Percentiles rank a stretch among this genome's conserved stretches.
Evolutionary conservation across 2,888 invertebrate species (phyloP).

Genomic region (Euzetes globulus): DNA sequence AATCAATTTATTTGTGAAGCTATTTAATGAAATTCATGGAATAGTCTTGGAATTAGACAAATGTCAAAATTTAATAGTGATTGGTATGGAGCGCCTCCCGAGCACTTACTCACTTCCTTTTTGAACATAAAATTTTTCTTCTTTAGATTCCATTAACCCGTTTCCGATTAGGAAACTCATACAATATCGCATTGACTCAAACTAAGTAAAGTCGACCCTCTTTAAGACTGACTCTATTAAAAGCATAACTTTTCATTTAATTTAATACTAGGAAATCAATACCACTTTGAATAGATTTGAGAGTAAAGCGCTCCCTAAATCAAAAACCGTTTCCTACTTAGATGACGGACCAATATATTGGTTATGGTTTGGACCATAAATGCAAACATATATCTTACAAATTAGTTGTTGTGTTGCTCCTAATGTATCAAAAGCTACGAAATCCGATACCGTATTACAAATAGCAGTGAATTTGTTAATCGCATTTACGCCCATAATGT

Average conservation of each 20-base stretch:
- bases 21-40: neutral
- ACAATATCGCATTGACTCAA: neutral
- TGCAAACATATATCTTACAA: constrained; percentile 7
- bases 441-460: neutral
- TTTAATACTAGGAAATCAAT: constrained; percentile 5
- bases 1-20: no score
- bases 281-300: neutral
- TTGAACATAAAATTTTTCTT: constrained; percentile 6
- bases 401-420: neutral
- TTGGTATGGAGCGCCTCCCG: neutral
- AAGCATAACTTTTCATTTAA: constrained; percentile 28
- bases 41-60: neutral
- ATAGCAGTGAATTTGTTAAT: neutral
- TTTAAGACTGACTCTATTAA: constrained; percentile 2
- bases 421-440: neutral
- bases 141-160: constrained; percentile 30
- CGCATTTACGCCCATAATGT: constrained; percentile 15
- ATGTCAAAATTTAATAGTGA: neutral
- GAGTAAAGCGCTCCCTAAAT: constrained; percentile 6
- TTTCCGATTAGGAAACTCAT: constrained; percentile 27
- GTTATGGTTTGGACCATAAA: constrained; percentile 3
- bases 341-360: constrained; percentile 12
- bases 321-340: constrained; percentile 7
- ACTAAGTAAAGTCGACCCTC: neutral
- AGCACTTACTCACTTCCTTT: constrained; percentile 21